phyloP scores from a whole-genome alignment of 2,797 vertebrate species.

The Premnoplex brunnescens region DNA sequence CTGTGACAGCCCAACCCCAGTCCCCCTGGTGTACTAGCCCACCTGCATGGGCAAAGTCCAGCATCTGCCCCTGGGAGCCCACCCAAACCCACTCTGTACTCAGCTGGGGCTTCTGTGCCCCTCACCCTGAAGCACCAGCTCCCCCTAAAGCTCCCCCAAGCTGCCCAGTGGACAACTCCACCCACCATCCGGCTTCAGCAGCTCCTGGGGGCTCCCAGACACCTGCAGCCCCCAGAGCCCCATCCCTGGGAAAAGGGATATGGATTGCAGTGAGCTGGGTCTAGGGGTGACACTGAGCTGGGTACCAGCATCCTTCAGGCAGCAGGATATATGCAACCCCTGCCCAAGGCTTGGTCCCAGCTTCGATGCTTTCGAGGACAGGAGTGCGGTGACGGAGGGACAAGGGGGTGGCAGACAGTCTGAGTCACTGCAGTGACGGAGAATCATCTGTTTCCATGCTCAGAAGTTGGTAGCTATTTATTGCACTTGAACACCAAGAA shows the following conservation, averaged over 20 bases:
- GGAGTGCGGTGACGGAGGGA: neutral
- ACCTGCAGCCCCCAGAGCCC: neutral
- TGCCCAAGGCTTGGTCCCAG: neutral
- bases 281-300: neutral
- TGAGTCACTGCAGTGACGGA: slow-evolving; percentile 48
- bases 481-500: slow-evolving; percentile 84
- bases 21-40: neutral
- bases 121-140: neutral
- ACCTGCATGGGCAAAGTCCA: neutral
- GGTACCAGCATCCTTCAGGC: neutral
- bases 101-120: no score
- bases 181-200: neutral
- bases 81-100: neutral
- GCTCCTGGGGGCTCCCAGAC: neutral
- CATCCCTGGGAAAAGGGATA: neutral
- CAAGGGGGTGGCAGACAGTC: neutral
- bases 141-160: neutral
- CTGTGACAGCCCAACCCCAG: neutral
- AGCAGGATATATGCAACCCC: neutral
- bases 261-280: neutral
- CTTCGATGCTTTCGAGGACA: neutral
- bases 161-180: neutral
- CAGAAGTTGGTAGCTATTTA: slow-evolving; percentile 80
- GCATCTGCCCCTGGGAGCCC: neutral
- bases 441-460: slow-evolving; percentile 64